Base-by-base conservation (phyloP, 2,888 invertebrate genomes). In the Lasioglossum calceatum region DNA sequence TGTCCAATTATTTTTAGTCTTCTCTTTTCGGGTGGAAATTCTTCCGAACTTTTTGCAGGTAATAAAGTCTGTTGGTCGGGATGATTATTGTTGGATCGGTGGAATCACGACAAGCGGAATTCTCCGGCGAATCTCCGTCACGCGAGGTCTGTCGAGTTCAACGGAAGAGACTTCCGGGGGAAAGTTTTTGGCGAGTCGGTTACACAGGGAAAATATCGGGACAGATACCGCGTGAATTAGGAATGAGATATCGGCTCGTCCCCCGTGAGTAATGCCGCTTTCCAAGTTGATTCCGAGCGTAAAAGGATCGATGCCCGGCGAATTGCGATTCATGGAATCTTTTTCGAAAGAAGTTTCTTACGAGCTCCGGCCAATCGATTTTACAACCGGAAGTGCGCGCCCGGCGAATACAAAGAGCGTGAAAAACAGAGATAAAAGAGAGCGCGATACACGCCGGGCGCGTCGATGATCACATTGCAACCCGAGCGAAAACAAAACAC, bases 221-320 rank as follows among this genome's bases (percentile, higher is more conserved):
- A 44, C 44, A 44, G 54, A 73, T 44, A 73, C 39, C 32, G 7
- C 4, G 50, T 39, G 39, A 75, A 54, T 75, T 39, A 58, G 39
- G 58, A 75, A 75, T 39, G 58, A 54, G 73, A 47, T 47, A 74
- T 36, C 36, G 32, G 19, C 50, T 32, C 32, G 70, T 77, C 77
- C 73, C 54, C 73, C 44, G 61, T 32, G 50, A 74, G 50, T 74
- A 74, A 74, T 50, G 32, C 47, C 36, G 50, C 73, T 74, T 36
- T 74, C 73, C 12, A 74, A 74, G 50, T 74, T 50, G 50, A 70
- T 39, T 70, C 42, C 39, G 39, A n/a, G 42, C 71, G n/a, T 71
- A 42, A 39, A 71, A 50, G 74, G 50, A 50, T 50, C 73, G 73
- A 73, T 73, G 44, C 47, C 7, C 47, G 16, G 61, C 61, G 44